These are phyloP conservation scores for Chlamydotis undulata DNA, from an alignment of 2,113 vertebrate genomes.

Conservation along the genomic window DNA sequence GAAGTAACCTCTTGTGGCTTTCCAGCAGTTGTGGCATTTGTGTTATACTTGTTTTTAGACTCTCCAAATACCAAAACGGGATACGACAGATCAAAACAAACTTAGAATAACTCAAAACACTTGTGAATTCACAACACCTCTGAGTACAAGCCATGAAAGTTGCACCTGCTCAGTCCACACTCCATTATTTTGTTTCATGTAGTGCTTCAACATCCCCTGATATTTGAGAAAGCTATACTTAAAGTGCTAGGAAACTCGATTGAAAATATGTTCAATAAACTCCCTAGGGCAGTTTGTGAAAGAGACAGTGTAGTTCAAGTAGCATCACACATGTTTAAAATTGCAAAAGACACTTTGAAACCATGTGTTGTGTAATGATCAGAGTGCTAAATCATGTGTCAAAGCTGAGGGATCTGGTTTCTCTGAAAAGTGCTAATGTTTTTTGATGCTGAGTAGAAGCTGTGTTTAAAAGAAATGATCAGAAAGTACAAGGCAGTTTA, in stretches of 20 bases:
- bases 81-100: neutral
- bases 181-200: neutral
- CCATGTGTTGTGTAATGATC: conserved; percentile 51
- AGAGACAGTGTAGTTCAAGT: conserved; percentile 29
- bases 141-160: neutral
- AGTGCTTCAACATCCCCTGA: neutral
- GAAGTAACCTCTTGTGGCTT: neutral
- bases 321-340: conserved; percentile 51
- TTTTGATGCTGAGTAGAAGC: conserved; percentile 71
- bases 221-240: neutral
- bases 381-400: conserved; percentile 64
- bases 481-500: conserved; percentile 66
- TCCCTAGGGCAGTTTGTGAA: neutral
- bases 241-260: neutral
- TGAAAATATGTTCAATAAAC: conserved; percentile 9
- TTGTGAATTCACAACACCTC: neutral
- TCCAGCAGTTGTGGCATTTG: neutral
- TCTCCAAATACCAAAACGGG: neutral
- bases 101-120: neutral
- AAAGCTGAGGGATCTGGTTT: conserved; percentile 56
- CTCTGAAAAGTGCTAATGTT: conserved; percentile 59
- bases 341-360: conserved; percentile 55
- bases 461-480: conserved; percentile 70
- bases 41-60: neutral
- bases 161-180: neutral